A percentile compares a stretch with the other conserved stretches of the same genome.
Evolutionary conservation across 2,888 invertebrate genomes (phyloP).

Genomic region (Leistus spinibarbis): DNA sequence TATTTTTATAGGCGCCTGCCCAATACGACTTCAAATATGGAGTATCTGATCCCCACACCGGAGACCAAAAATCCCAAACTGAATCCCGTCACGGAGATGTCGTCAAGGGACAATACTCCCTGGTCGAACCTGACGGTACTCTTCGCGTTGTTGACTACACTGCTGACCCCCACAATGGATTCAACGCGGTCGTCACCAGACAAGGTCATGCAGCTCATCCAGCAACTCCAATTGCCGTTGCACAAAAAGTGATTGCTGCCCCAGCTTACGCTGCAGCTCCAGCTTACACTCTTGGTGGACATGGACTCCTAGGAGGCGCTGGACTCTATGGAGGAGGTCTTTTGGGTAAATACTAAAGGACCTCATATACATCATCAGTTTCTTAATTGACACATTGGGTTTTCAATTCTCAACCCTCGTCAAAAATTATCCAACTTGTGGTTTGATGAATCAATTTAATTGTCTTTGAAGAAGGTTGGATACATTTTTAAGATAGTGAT

Average conservation of each 20-base stretch:
- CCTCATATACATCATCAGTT: background rate
- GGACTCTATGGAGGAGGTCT: background rate
- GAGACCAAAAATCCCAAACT: constrained; percentile 63
- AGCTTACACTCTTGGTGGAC: constrained; percentile 40
- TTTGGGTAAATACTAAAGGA: background rate
- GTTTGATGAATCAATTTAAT: no score
- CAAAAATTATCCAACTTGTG: background rate
- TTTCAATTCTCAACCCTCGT: background rate
- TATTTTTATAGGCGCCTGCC: constrained; percentile 60
- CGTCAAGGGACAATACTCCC: constrained; percentile 64
- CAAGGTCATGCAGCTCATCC: constrained; percentile 67
- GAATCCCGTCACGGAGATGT: constrained; percentile 63
- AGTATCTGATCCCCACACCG: constrained; percentile 64
- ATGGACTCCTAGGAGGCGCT: constrained; percentile 17
- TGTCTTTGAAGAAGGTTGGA: no score
- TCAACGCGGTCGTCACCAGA: constrained; percentile 53
- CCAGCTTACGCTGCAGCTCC: constrained; percentile 45
- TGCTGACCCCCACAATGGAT: constrained; percentile 65
- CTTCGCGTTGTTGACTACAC: constrained; percentile 63
- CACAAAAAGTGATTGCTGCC: constrained; percentile 48
- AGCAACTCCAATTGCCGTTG: constrained; percentile 48
- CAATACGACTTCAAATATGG: constrained; percentile 66
- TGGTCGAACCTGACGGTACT: constrained; percentile 64
- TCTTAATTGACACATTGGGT: background rate
- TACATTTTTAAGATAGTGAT: no score